Base-by-base conservation (phyloP, 2,797 vertebrate species). In the Danionella dracula region DNA sequence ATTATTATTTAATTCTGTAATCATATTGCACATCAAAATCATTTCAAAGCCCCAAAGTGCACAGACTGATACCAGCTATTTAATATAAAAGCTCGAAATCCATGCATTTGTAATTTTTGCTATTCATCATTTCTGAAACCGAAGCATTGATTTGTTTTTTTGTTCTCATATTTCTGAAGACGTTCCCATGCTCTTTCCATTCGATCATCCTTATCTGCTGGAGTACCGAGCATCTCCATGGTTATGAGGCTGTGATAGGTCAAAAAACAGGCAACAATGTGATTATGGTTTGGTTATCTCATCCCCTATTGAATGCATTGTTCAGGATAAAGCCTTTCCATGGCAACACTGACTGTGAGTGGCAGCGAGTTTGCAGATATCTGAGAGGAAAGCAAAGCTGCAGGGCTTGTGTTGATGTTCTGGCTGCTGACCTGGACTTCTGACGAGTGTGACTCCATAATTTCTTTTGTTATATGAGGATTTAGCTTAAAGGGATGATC, bases 251-350 rank as follows among this genome's bases (percentile, higher is more conserved):
- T 12, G 16, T 45, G 56, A 71, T 61, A 61, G 63, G 51, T 61
- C 38, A 60, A 66, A 69, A 55, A 72, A 58, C 41, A 66, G 20
- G 32, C 15, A 67, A 66, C 56, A 56, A 67, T 61, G 44, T 72
- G 57, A 66, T 72, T 72, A 72, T 66, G 50, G 35, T 50, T 59
- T 53, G 51, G 48, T 60, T 53, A 55, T 72, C 63, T 61, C 63
- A 17, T 60, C 60, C 48, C 17, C 15, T 40, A 19, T 54, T 71
- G 48, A 66, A 61, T 35, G 42, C 41, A 32, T 60, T 49, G 56
- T 60, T 59, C 32, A 55, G 19, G 41, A 38, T 34, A 35, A 61
- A 59, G 48, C 41, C 56, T 71, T 53, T 55, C 49, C 63, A 71
- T 66, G 56, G 69, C 69, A 71, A 71, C 62, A 55, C 40, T 38